Evolutionary conservation across 2,113 vertebrate species (phyloP), one percentile per base, ranked within the genome.

Genomic region (Callocephalon fimbriatum): DNA sequence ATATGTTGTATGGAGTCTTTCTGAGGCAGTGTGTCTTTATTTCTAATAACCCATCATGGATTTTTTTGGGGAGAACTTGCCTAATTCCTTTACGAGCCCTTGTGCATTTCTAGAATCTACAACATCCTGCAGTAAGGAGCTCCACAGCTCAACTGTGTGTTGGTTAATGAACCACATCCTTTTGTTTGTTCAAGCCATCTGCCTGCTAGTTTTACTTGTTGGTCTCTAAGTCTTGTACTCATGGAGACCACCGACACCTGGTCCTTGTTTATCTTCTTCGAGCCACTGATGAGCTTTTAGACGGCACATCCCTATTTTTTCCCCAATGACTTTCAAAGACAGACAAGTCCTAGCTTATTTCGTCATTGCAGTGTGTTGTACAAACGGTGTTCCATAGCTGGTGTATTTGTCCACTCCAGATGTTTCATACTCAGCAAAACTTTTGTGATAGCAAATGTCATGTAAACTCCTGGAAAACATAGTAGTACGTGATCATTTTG

Each of bases 201-300:
- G 86, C 86, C 79, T 88, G 67, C 63, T 92, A 90, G 88, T 92
- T 96, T 92, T 95, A 77, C 67, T 80, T 77, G 71, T 53, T 95
- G 93, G 50, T 88, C 75, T 93, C 82, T 54, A 88, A 95, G 93
- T 95, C 79, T 83, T 80, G 53, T 35, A 16, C 83, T 88, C 59
- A 17, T 92, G 72, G 71, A 95, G 42, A 62, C 40, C 71, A 80
- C 0, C 1, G 81, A 90, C 87, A 96, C 92, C 88, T 95, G 82
- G 75, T 73, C 88, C 53, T 93, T 95, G 66, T 93, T 95, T 94
- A 88, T 94, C 85, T 90, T 88, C 88, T 92, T 67, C 15, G 67
- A 93, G 88, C 38, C 37, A 23, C 79, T 42, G 72, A 83, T 73
- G 86, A 78, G 65, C 32, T 93, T 80, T 88, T 6, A 77, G 63